Conservation (phyloP, 2,888 invertebrate genomes). For the Luperina nickerlii region DNA sequence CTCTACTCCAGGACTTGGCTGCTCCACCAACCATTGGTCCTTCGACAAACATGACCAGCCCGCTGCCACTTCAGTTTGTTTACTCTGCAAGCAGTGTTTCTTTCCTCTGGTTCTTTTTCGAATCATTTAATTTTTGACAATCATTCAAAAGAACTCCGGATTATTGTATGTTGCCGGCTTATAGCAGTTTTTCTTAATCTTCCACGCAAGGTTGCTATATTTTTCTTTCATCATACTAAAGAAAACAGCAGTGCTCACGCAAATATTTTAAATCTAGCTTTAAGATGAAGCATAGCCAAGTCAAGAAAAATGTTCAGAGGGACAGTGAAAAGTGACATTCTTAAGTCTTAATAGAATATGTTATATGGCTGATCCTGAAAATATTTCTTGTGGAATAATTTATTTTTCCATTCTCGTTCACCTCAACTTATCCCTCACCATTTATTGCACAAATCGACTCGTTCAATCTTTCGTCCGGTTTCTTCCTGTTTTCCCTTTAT, state of each 20-base stretch:
- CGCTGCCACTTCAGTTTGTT: neutral
- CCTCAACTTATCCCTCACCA: constrained; percentile 39
- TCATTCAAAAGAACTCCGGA: neutral
- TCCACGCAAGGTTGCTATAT: neutral
- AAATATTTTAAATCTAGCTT: constrained; percentile 10
- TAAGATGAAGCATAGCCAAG: neutral
- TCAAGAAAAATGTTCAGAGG: neutral
- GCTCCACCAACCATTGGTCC: neutral
- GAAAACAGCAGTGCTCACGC: neutral
- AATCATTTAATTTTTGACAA: neutral
- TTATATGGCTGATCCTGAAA: constrained; percentile 33
- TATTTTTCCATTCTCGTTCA: constrained; percentile 52
- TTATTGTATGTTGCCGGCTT: neutral
- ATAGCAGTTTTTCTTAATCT: constrained; percentile 23
- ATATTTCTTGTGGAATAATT: constrained; percentile 64
- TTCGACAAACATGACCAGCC: neutral
- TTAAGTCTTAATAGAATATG: constrained; percentile 54
- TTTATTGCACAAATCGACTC: constrained; percentile 59
- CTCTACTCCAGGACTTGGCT: neutral
- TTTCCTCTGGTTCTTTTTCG: neutral
- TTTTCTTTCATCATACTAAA: constrained; percentile 12
- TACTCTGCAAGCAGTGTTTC: neutral
- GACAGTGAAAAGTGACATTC: constrained; percentile 27
- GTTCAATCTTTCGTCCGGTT: constrained; percentile 46
- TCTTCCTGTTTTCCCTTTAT: constrained; percentile 31